phyloP scores from a whole-genome alignment of 2,888 invertebrate species.

The Taenaris catops region DNA sequence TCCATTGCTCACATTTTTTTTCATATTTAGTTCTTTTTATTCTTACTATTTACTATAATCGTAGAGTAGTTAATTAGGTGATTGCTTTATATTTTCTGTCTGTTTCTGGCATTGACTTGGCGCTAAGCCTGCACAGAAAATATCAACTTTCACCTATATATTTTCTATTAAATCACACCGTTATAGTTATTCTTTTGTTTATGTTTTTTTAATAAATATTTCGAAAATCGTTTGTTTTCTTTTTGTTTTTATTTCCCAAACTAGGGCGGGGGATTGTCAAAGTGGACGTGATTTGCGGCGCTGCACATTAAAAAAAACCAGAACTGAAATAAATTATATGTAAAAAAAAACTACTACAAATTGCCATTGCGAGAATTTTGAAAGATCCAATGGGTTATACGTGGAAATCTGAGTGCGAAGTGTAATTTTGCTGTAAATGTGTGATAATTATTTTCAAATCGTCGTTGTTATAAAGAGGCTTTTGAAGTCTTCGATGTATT shows the following conservation, averaged over 20 bases:
- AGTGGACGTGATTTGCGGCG: conserved; percentile 68
- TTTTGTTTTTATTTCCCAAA: conserved; percentile 37
- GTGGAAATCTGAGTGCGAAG: conserved; percentile 60
- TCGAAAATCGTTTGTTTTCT: conserved; percentile 46
- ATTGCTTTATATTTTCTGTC: conserved; percentile 34
- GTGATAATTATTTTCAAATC: conserved; percentile 74
- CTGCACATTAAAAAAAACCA: conserved; percentile 59
- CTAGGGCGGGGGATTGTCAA: conserved; percentile 69
- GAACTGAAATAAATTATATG: conserved; percentile 52
- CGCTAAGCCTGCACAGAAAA: conserved; percentile 36
- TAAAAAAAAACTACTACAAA: conserved; percentile 32
- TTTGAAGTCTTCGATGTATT: conserved; percentile 74
- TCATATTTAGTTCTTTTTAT: conserved; percentile 33
- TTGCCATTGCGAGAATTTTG: conserved; percentile 52
- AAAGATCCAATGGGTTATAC: conserved; percentile 41
- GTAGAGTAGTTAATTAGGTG: conserved; percentile 26
- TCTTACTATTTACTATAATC: conserved; percentile 29
- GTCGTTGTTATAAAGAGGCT: conserved; percentile 65
- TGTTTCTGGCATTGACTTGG: conserved; percentile 23
- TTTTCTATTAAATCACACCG: conserved; percentile 37
- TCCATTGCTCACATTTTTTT: conserved; percentile 39
- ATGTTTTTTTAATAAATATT: conserved; percentile 59
- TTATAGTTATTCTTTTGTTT: conserved; percentile 43
- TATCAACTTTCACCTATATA: conserved; percentile 32
- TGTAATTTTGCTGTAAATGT: conserved; percentile 71